Evolutionary conservation across 35 echinoderm and acorn worm genomes (phyloP).

Genomic region (Apostichopus parvimensis): DNA sequence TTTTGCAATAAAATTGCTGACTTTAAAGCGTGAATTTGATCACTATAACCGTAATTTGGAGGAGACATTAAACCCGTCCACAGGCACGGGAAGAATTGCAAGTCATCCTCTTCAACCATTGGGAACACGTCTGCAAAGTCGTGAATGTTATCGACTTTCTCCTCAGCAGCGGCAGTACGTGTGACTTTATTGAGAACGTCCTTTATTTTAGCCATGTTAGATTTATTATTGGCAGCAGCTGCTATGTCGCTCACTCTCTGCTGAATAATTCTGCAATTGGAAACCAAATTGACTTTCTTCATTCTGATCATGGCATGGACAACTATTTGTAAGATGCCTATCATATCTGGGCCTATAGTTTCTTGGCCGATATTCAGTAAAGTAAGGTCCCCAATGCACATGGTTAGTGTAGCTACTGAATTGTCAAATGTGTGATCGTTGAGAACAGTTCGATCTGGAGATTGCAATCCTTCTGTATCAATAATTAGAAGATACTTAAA

Average conservation of each 20-base stretch:
- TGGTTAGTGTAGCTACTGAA: not conserved
- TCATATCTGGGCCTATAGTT: slow-evolving; percentile 31
- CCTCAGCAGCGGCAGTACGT: too few species aligned
- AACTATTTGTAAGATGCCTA: slow-evolving; percentile 16
- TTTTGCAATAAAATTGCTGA: not conserved
- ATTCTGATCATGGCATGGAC: too few species aligned
- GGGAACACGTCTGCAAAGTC: too few species aligned
- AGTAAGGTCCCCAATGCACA: slow-evolving; percentile 23
- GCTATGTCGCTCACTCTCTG: too few species aligned
- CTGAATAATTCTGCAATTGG: too few species aligned
- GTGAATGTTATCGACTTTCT: too few species aligned
- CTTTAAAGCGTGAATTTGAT: not conserved
- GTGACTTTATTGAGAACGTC: too few species aligned
- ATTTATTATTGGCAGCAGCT: too few species aligned
- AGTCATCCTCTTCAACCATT: not conserved
- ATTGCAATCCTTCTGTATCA: slow-evolving; percentile 26
- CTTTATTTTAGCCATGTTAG: too few species aligned
- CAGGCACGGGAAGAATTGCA: slow-evolving; percentile 46
- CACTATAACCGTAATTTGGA: slow-evolving; percentile 23
- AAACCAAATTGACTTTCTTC: too few species aligned
- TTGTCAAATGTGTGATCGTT: slow-evolving; percentile 22
- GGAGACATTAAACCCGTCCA: slow-evolving; percentile 35
- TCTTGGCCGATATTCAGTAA: slow-evolving; percentile 33
- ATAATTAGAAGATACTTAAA: slow-evolving; percentile 10
- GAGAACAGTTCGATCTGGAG: not conserved